A percentile compares a stretch with the other conserved stretches of the same genome.
These are phyloP conservation scores for Ceyx margarethae DNA, from an alignment of 2,113 vertebrate species.

Conservation along the genomic window DNA sequence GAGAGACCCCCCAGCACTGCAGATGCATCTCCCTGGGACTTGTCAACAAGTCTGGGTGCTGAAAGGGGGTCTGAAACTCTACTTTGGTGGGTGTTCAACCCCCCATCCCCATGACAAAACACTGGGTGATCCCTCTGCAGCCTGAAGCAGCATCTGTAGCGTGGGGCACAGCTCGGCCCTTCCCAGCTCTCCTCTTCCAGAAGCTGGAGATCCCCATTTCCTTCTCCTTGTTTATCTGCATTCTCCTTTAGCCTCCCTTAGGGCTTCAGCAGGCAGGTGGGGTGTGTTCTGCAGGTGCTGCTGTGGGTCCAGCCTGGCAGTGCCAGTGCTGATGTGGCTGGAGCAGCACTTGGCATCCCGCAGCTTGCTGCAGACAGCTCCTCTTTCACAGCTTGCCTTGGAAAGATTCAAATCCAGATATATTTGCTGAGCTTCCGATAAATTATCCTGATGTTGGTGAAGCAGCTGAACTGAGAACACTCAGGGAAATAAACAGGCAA, in stretches of 20 bases:
- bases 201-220: neutral
- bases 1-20: neutral
- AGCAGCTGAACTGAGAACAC: neutral
- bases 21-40: neutral
- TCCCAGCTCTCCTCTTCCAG: neutral
- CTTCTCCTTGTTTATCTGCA: neutral
- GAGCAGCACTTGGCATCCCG: neutral
- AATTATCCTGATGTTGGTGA: neutral
- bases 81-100: neutral
- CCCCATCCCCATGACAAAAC: neutral
- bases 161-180: neutral
- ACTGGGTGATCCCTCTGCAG: neutral
- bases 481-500: neutral
- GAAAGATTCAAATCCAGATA: neutral
- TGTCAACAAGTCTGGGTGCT: neutral
- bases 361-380: neutral
- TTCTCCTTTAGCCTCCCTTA: no score
- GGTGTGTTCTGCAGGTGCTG: neutral
- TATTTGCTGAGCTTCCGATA: constrained; percentile 23
- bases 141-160: neutral
- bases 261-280: neutral
- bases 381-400: neutral
- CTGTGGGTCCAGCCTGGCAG: neutral
- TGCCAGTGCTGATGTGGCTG: neutral
- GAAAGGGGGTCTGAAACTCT: neutral